Percentiles rank a stretch among this genome's conserved stretches.
These are phyloP conservation scores for Manis crassicaudata DNA, from an alignment of 2,797 vertebrate genomes.

Conservation along the genomic window DNA sequence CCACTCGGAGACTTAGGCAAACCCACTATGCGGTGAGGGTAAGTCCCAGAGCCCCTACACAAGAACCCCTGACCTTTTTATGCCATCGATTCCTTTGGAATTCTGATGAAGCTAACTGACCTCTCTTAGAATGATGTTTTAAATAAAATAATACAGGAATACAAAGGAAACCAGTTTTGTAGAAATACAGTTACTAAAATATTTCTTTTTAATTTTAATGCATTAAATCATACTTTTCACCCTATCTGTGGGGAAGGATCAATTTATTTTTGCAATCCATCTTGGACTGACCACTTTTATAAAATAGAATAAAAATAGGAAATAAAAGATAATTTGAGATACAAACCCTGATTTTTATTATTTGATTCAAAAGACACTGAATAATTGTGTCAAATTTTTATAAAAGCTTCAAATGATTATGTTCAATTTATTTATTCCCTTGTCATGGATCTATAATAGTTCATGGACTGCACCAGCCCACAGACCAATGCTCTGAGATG, in stretches of 20 bases:
- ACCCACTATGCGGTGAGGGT: background rate
- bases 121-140: background rate
- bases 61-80: background rate
- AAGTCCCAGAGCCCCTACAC: background rate
- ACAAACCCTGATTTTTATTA: background rate
- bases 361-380: background rate
- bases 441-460: background rate
- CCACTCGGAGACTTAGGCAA: background rate
- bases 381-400: background rate
- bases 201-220: background rate
- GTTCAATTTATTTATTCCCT: background rate
- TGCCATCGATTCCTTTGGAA: background rate
- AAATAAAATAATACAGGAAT: background rate
- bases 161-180: background rate
- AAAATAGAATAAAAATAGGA: constrained; percentile 15
- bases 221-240: constrained; percentile 6
- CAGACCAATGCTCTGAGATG: background rate
- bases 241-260: background rate
- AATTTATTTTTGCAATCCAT: background rate
- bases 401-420: background rate
- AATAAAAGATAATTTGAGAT: background rate
- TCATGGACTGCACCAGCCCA: background rate
- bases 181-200: background rate
- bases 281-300: background rate
- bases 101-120: background rate